These are phyloP conservation scores for Nesoenas mayeri DNA, from an alignment of 2,113 vertebrate genomes.

Conservation along the genomic window DNA sequence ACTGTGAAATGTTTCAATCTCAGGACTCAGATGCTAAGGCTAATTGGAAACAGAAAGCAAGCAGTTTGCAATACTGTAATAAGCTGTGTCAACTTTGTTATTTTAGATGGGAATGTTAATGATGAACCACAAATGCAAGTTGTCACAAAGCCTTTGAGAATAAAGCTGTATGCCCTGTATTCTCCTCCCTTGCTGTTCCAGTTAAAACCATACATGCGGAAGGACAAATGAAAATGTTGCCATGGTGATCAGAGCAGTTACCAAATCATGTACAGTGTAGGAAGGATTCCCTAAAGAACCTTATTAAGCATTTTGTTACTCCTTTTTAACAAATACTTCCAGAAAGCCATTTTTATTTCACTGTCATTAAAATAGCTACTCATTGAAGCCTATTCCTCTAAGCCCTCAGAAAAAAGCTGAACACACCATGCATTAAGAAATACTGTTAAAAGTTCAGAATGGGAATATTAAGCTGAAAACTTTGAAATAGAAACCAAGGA, in stretches of 20 bases:
- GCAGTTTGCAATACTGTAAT: neutral
- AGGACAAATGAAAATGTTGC: constrained; percentile 63
- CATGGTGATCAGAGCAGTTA: constrained; percentile 54
- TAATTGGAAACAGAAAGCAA: constrained; percentile 34
- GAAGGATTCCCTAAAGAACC: constrained; percentile 63
- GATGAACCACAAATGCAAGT: constrained; percentile 33
- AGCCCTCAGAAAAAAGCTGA: neutral
- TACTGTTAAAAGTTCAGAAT: neutral
- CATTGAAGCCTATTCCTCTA: neutral
- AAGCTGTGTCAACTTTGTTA: neutral
- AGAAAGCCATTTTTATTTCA: constrained; percentile 19
- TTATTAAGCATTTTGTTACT: constrained; percentile 42
- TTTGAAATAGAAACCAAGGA: neutral
- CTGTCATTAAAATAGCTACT: neutral
- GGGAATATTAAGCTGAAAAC: neutral
- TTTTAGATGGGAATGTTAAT: constrained; percentile 23
- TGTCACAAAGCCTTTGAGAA: constrained; percentile 46
- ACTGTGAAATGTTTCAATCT: neutral
- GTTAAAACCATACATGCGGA: constrained; percentile 46
- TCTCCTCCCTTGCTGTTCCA: constrained; percentile 43
- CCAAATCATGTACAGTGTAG: constrained; percentile 20
- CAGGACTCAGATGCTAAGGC: neutral
- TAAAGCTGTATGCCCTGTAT: constrained; percentile 42
- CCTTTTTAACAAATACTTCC: constrained; percentile 33
- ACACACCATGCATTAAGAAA: neutral